Evolutionary conservation across 2,888 invertebrate genomes (phyloP).

Genomic region (Tromatobia lineatoria): DNA sequence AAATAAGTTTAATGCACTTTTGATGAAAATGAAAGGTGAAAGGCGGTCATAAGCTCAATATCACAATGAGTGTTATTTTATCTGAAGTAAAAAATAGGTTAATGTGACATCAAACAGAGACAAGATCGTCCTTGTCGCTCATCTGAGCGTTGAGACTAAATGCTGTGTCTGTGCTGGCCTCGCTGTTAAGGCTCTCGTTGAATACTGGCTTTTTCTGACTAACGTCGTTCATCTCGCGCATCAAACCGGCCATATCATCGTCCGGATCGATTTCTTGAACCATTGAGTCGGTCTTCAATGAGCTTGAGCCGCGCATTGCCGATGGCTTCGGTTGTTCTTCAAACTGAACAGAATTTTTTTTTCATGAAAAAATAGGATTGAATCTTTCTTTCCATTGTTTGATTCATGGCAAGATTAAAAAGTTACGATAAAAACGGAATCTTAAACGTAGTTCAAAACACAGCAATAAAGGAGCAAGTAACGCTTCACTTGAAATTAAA

Average conservation of each 20-base stretch:
- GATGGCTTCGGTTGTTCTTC: constrained; percentile 74
- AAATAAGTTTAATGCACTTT: constrained; percentile 7
- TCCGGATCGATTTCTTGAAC: constrained; percentile 83
- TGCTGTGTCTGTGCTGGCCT: constrained; percentile 84
- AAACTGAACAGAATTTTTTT: constrained; percentile 72
- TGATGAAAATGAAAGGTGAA: not conserved
- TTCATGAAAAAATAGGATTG: too few relatives aligned
- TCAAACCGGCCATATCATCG: constrained; percentile 84
- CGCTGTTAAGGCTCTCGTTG: constrained; percentile 83
- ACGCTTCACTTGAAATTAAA: not conserved
- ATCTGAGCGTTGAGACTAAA: constrained; percentile 83
- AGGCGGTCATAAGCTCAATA: constrained; percentile 2
- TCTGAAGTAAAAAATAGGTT: not conserved
- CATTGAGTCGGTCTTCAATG: constrained; percentile 72
- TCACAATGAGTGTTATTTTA: constrained; percentile 35
- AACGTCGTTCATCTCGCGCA: constrained; percentile 84
- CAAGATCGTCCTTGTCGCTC: constrained; percentile 82
- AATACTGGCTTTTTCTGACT: constrained; percentile 78
- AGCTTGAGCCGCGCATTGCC: constrained; percentile 25
- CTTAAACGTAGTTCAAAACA: too few relatives aligned
- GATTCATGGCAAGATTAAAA: too few relatives aligned
- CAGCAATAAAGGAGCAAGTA: too few relatives aligned
- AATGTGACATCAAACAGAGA: constrained; percentile 70
- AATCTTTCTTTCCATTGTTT: too few relatives aligned
- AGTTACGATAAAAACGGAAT: too few relatives aligned